Evolutionary conservation across 2,113 vertebrate genomes (phyloP), one percentile per base, ranked within the genome.

Genomic region (Phalacrocorax carbo): DNA sequence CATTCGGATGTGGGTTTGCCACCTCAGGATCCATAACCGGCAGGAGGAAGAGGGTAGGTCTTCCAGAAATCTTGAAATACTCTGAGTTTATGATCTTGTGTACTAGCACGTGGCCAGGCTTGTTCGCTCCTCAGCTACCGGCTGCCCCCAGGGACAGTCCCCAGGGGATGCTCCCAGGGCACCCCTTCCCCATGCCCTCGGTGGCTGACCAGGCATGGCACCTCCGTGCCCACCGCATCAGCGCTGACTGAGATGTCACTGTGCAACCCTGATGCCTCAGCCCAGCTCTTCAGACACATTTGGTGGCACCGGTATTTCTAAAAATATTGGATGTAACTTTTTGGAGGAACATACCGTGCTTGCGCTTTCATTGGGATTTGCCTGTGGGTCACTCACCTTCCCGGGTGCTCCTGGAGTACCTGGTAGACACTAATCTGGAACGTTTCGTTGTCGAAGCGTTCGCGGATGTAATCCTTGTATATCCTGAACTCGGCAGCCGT

Each of bases 401-500:
- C 97, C 3, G 97, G 76, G 91, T 98, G 97, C 90, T 99, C 98
- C 97, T 98, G 98, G 64, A 99, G 98, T 89, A 99, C 99, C 97
- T 99, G 99, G 98, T 98, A 99, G 82, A 99, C 95, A 10, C 98
- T 98, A 95, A 99, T 98, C 87, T 97, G 98, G 97, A 99, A 99
- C 0, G 99, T 99, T 88, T 99, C 98, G 1, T 99, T 99, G 93
- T 99, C 98, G 4, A 97, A 96, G 75, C 98, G 98, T 32, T 99
- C 99, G 19, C 96, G 98, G 93, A 99, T 95, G 72, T 98, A 99
- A 91, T 99, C 98, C 97, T 99, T 99, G 73, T 99, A 99, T 97
- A 99, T 99, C 60, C 99, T 98, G 95, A 99, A 99, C 82, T 99
- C 99, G 0, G 99, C 99, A 1, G 99, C 99, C 0, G 99, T 99